A percentile compares a stretch with the other conserved stretches of the same genome.
Conservation (phyloP, 2,888 invertebrate species). For the Melanchra persicariae region DNA sequence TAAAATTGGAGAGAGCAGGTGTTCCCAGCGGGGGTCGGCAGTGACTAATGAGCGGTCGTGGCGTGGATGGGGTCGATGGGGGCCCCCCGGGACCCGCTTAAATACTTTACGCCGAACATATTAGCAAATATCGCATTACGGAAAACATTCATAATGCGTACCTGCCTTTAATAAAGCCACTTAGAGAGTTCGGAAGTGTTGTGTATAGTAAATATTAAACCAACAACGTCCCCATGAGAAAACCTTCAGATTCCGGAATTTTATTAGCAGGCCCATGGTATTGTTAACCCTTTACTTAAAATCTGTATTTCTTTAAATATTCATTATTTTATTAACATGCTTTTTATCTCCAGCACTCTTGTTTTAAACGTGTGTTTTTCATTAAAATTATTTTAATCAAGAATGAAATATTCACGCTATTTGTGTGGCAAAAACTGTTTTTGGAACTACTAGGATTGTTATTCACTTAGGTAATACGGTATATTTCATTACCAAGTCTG, state of each 20-base stretch:
- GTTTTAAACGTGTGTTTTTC: slow-evolving; percentile 18
- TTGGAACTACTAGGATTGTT: not conserved
- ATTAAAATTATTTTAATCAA: slow-evolving; percentile 22
- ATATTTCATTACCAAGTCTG: slow-evolving; percentile 20
- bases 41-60: slow-evolving; percentile 82
- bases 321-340: slow-evolving; percentile 34
- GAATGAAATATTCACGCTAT: slow-evolving; percentile 4
- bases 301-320: slow-evolving; percentile 13
- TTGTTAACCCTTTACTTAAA: too few species aligned
- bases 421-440: slow-evolving; percentile 3
- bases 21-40: slow-evolving; percentile 69
- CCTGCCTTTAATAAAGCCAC: slow-evolving; percentile 25
- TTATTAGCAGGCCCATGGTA: slow-evolving; percentile 11
- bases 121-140: slow-evolving; percentile 56
- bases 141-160: slow-evolving; percentile 47
- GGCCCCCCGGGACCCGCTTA: slow-evolving; percentile 69
- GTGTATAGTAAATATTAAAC: slow-evolving; percentile 46
- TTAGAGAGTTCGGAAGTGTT: slow-evolving; percentile 16
- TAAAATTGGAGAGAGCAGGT: slow-evolving; percentile 75
- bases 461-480: not conserved
- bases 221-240: slow-evolving; percentile 28
- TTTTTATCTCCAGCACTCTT: slow-evolving; percentile 8
- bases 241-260: slow-evolving; percentile 16
- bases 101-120: slow-evolving; percentile 71
- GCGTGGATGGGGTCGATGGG: slow-evolving; percentile 77